Evolutionary conservation across 2,888 invertebrate species (phyloP), one percentile per base, ranked within the genome.

Genomic region (Euzetes globulus): DNA sequence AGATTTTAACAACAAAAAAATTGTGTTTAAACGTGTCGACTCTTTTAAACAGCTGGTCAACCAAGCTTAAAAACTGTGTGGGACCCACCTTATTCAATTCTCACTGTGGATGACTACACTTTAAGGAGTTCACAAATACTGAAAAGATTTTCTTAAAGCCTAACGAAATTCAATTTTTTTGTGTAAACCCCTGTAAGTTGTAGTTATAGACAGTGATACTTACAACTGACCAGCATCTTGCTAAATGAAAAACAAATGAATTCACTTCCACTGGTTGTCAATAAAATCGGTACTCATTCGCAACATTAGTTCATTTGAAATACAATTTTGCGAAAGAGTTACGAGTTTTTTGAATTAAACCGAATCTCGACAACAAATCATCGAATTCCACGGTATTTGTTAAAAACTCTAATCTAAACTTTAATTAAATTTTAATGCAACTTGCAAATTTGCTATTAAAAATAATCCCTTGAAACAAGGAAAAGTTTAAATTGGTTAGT

Each of bases 261-360:
- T 33, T 33, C 9, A 41, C 41, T 9, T 11, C 13, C 1, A 52
- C 5, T 52, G 22, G 19, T 52, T 52, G 22, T 52, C 22, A 52
- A 22, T 19, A 52, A 52, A 60, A 60, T 60, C 60, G 60, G 29
- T 60, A 60, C 60, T 60, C 60, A 60, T 60, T 60, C 29, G 60
- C 60, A 60, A 60, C 9, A 29, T 60, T 60, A 29, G 60, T 60
- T 58, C 17, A 29, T 60, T 60, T 27, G 29, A 60, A 58, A 33
- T 27, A 6, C 9, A 60, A 60, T 60, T 60, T 60, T 60, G 60
- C 60, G 60, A 60, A 60, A 60, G 60, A 60, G 60, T 60, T 60
- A 60, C 60, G 60, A 60, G 27, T 60, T 60, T 60, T 29, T 60
- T 29, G 27, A 60, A n/a, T n/a, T 1, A 5, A 60, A n/a, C n/a